Base-by-base conservation (phyloP, 2,888 invertebrate genomes). In the Xylota segnis region DNA sequence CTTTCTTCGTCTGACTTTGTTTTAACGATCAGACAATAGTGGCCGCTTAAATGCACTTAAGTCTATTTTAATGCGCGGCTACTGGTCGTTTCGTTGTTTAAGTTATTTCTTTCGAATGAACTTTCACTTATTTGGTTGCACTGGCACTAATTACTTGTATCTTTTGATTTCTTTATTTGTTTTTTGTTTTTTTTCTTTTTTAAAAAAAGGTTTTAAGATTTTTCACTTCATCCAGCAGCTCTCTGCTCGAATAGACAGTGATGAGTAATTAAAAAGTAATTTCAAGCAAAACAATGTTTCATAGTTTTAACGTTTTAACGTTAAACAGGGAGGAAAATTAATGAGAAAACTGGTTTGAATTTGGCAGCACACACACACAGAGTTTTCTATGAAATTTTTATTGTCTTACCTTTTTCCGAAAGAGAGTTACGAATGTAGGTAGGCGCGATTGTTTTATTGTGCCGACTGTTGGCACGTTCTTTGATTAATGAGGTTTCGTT, bases 21-120 rank as follows among this genome's bases (percentile, higher is more conserved):
- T 37, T 75, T 47, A 75, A 65, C 56, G 68, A 68, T 43, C 43
- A 47, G 40, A 70, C 37, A 59, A 52, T 50, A 27, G 52, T 61
- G 59, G 59, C 77, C 77, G 59, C 77, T 77, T 56, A 58, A 40
- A 63, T 72, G 78, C 71, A 72, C 65, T 63, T 78, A 65, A 71
- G 78, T 78, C 50, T 16, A 50, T 58, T 71, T 71, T 56, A 72
- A 71, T 78, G 65, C 71, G 54, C 66, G 68, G 40, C 66, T 54
- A 45, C 58, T 45, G 70, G 43, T 16, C 75, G 74, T 88, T 88
- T 88, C 88, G 88, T 78, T 76, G 87, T 89, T 87, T 88, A n/a
- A n/a, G 71, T 70, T 70, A 37, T 52, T 58, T 45, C 29, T 40
- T 61, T 61, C 34, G 40, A 27, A 54, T 78, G 70, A 78, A 63